A percentile compares a stretch with the other conserved stretches of the same genome.
Conservation (phyloP, 2,113 vertebrate species). For the Tachuris rubrigastra region DNA sequence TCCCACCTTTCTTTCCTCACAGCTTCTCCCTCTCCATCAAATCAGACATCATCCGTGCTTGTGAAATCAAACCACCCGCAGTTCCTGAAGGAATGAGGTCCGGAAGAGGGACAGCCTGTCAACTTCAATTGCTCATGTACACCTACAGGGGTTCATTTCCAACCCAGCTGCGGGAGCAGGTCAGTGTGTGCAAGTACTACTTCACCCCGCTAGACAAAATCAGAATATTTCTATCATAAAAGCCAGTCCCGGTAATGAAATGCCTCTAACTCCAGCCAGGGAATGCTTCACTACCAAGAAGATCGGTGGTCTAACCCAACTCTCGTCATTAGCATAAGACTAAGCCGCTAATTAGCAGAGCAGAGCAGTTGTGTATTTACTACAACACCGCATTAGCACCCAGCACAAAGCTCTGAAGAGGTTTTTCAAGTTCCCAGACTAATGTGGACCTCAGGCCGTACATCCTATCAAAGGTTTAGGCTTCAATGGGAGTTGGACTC, state of each 20-base stretch:
- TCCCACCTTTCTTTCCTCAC: neutral
- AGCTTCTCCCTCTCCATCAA: neutral
- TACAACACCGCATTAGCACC: neutral
- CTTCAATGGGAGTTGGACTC: neutral
- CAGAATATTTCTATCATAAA: neutral
- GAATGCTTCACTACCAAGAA: neutral
- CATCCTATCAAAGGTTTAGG: neutral
- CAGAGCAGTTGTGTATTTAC: neutral
- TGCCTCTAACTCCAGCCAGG: neutral
- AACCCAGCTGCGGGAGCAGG: neutral
- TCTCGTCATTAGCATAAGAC: neutral
- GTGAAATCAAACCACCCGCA: neutral
- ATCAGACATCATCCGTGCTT: neutral
- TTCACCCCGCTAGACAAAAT: neutral
- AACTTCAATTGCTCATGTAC: accelerated
- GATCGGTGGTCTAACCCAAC: neutral
- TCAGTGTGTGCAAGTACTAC: accelerated
- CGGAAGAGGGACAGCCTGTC: neutral
- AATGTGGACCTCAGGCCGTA: neutral
- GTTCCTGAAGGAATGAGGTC: neutral
- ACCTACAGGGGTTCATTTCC: neutral
- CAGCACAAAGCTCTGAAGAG: neutral
- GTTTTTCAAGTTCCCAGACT: neutral
- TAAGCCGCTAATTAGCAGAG: neutral
- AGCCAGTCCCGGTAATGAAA: neutral